Conservation (phyloP, 2,797 vertebrate genomes). For the Tokudaia tokunoshimensis region DNA sequence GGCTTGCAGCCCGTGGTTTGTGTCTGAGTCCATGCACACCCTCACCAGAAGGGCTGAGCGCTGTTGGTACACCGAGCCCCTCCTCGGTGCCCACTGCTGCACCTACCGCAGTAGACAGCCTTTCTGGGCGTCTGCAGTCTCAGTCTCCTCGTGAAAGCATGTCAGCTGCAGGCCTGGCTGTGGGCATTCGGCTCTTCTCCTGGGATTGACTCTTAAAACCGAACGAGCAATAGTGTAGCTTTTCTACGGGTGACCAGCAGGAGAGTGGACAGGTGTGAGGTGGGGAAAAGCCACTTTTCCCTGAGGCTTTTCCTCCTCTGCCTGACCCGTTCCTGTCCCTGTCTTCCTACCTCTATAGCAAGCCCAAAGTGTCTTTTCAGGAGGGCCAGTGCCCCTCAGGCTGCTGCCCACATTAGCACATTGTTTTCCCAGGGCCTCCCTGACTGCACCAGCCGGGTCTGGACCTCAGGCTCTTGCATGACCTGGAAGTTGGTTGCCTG, state of each 20-base stretch:
- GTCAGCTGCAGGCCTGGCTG: background rate
- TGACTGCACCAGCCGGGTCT: fast-evolving
- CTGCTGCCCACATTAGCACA: background rate
- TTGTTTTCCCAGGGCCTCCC: background rate
- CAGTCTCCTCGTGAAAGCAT: background rate
- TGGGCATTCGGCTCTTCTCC: background rate
- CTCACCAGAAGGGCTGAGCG: background rate
- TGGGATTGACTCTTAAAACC: background rate
- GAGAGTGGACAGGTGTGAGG: too few relatives aligned
- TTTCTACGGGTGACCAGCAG: background rate
- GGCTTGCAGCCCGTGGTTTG: background rate
- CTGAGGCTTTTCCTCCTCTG: background rate
- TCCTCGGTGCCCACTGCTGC: fast-evolving
- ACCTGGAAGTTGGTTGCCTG: background rate
- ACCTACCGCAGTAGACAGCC: fast-evolving
- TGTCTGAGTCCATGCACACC: background rate
- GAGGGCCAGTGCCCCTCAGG: background rate
- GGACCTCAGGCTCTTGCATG: background rate
- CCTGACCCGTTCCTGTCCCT: background rate
- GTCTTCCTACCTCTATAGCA: slow-evolving; percentile 62
- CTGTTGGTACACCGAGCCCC: background rate
- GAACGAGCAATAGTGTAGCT: background rate
- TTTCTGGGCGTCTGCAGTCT: background rate
- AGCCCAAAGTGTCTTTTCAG: slow-evolving; percentile 38
- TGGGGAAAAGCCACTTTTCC: background rate